Base-by-base conservation (phyloP, 2,888 invertebrate species). In the Drosophila nr. perissopoda region DNA sequence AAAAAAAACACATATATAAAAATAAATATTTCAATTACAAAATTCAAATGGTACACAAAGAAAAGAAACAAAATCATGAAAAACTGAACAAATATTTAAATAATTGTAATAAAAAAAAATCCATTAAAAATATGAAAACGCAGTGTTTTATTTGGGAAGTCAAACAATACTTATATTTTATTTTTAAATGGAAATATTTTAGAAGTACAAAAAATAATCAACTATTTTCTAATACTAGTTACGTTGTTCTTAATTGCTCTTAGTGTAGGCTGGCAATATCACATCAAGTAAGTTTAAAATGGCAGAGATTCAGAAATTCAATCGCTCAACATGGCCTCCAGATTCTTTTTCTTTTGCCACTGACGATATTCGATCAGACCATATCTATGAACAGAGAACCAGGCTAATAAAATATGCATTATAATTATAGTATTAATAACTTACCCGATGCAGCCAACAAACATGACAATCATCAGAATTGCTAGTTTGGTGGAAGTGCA, bases 361-460 rank as follows among this genome's bases (percentile, higher is more conserved):
- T 92, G 83, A 1, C 89, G 90, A 67, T 89, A 91, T 56, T 93
- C 93, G 45, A 92, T 92, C 4, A 90, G 73, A 27, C 89, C 90
- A 66, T 93, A 93, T 2, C 93, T 93, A 8, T 0, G 53, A 60
- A 16, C 11, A 8, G 4, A 31, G 45, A 4, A 3, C 8, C 54
- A 21, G 27, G 29, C 21, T 1, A 34, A 16, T 31, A 8, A 40
- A 13, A 34, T 45, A 21, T 18, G 1, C 5, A 34, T n/a, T 31
- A 1, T 16, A 36, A 13, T 48, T 1, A n/a, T 29, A 13, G 25
- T 13, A 18, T 8, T 48, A 33, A 5, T 5, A 42, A 86, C 82
- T 85, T 96, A 98, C 66, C 98, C 97, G 1, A 94, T 76, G 89
- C 97, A 95, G 2, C 98, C 98, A 7, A 96, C 82, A 6, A 95